Conservation (phyloP, 2,797 vertebrate species). For the Pipistrellus pipistrellus region DNA sequence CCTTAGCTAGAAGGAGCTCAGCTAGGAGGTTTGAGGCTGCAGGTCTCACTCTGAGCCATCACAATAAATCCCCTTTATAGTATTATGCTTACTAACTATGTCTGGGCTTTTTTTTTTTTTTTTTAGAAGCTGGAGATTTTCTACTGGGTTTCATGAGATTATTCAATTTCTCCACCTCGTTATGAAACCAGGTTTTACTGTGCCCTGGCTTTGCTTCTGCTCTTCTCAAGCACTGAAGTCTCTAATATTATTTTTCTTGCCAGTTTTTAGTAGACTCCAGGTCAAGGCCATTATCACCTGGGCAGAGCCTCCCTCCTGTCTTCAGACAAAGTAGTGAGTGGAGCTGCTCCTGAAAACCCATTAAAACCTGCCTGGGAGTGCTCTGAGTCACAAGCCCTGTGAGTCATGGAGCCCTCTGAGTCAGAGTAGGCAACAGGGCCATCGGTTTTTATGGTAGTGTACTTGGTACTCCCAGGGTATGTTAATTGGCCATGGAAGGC, state of each 20-base stretch:
- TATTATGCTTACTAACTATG: not conserved
- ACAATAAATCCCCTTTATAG: not conserved
- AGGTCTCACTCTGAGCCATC: not conserved
- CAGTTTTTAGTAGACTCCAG: conserved; percentile 53
- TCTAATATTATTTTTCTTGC: conserved; percentile 24
- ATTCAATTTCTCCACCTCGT: not conserved
- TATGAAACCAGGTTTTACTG: conserved; percentile 12
- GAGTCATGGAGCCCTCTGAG: conserved; percentile 22
- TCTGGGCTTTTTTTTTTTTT: not conserved
- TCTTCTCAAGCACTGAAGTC: conserved; percentile 1
- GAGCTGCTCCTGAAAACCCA: conserved; percentile 53
- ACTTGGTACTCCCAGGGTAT: not conserved
- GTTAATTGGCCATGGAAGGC: conserved; percentile 59
- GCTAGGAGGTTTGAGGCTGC: not conserved
- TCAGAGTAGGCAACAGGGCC: not conserved
- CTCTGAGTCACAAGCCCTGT: conserved; percentile 11
- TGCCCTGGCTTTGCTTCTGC: not conserved
- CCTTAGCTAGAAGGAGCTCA: not conserved
- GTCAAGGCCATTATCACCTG: conserved; percentile 67
- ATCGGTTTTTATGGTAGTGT: conserved; percentile 4
- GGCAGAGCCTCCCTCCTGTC: not conserved
- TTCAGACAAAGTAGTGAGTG: conserved; percentile 4
- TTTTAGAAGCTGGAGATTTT: not conserved
- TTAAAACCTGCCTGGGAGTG: conserved; percentile 8
- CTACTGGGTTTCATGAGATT: not conserved